Base-by-base conservation (phyloP, 2,797 vertebrate genomes). In the Acanthopagrus latus region DNA sequence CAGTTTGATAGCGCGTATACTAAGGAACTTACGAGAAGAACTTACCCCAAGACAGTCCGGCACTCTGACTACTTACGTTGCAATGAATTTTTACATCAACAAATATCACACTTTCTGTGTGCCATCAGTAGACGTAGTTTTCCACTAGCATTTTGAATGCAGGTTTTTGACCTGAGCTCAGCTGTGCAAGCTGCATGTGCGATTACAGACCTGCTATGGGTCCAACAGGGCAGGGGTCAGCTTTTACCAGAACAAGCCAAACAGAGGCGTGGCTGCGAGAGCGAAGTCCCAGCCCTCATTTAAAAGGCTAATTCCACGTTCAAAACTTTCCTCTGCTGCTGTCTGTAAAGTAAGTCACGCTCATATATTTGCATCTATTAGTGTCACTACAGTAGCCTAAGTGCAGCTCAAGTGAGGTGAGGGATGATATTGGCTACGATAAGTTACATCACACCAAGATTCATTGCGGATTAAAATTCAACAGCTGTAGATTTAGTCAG, bases 321-420 rank as follows among this genome's bases (percentile, higher is more conserved):
- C n/a, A 41, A 67, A 76, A 74, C 51, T 77, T 70, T 74, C 23
- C 52, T 46, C 29, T 56, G 46, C 63, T 52, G 20, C 51, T 38
- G 18, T 27, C 20, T 52, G 13, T 80, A 55, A 72, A 76, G 57
- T 64, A 52, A 70, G 48, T 73, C 48, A 44, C 25, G 58, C 33
- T 71, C 69, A 75, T 79, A 79, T 18, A 84, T 78, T 70, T 81
- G 64, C 81, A 81, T 84, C 18, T 25, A 66, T 81, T 83, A 73
- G 51, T 74, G 73, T 64, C 82, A 57, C 48, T 41, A 57, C 43
- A 25, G 48, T 38, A 41, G 55, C 54, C 73, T 59, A 50, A 82
- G 67, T 76, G 67, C 62, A 68, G 65, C 72, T 80, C 51, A 76
- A 59, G 50, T 74, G n/a, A 65, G 29, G 17, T 60, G 57, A 82